Evolutionary conservation across 1,140 invertebrate species (phyloP), one percentile per base, ranked within the genome.

Genomic region (Varroa destructor): DNA sequence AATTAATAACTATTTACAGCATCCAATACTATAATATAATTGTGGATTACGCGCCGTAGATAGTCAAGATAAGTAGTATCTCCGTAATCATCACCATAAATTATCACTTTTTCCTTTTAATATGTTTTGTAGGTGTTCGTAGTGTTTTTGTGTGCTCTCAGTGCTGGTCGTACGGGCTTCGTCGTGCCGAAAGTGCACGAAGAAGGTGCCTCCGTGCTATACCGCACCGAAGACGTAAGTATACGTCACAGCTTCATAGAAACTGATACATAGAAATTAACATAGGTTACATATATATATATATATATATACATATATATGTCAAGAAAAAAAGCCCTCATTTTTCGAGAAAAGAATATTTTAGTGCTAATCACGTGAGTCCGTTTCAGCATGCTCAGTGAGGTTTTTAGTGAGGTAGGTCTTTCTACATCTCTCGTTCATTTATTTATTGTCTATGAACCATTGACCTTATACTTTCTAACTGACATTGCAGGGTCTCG

Each of bases 401-500:
- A 36, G 57, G 3, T 6, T 12, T 5, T 36, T 58, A 37, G 3
- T 12, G 57, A 3, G 12, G 3, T 3, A 5, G 3, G 57, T 42
- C 57, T 5, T 58, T 58, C 4, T 6, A 58, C 25, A 12, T 12
- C 3, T 58, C 57, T 58, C 25, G 40, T 42, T 51, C 8, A 8
- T 51, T 51, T 5, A 8, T 8, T 51, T 51, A 8, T 51, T 51
- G 4, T 8, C 8, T 8, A 51, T 51, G 25, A 25, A 51, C 8
- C 8, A 8, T 51, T 51, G 46, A 51, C 46, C 46, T 3, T 8
- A 8, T 8, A 51, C 8, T 51, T 3, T 8, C 46, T 8, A 8
- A 8, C 46, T 51, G 4, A 51, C 46, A 8, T 51, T 51, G 8
- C 37, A 75, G 75, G 74, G 73, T 58, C 14, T 75, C 14, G 75